Conservation (phyloP, 2,797 vertebrate species). For the Acestrorhynchus altus region DNA sequence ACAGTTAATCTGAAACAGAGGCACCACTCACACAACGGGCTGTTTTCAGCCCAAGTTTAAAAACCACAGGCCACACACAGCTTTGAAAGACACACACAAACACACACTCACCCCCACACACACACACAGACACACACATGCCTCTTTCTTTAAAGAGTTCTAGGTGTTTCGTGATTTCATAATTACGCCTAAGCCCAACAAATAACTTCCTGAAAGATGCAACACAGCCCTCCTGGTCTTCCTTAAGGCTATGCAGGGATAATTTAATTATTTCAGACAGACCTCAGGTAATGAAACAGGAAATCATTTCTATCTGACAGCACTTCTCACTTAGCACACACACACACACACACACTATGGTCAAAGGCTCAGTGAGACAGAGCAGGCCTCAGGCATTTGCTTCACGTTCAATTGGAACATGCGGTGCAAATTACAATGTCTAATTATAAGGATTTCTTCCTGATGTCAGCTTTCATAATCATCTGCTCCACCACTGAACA, state of each 20-base stretch:
- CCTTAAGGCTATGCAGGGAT: neutral
- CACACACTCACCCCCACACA: neutral
- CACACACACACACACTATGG: neutral
- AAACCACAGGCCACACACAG: slow-evolving; percentile 37
- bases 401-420: slow-evolving; percentile 9
- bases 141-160: slow-evolving; percentile 1
- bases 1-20: slow-evolving; percentile 37
- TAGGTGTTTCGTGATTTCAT: neutral
- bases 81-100: slow-evolving; percentile 3
- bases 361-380: neutral
- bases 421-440: neutral
- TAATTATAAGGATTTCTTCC: neutral
- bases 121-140: slow-evolving; percentile 14
- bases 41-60: slow-evolving; percentile 23
- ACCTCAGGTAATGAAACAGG: neutral
- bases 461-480: neutral
- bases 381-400: neutral
- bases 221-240: slow-evolving; percentile 9
- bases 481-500: neutral
- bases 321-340: neutral
- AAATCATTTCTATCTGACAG: slow-evolving; percentile 10
- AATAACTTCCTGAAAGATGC: slow-evolving; percentile 20
- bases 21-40: slow-evolving; percentile 36
- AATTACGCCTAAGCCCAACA: neutral
- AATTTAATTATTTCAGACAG: neutral